These are phyloP conservation scores for Loxodonta africana DNA, from an alignment of 2,113 vertebrate species.

Conservation along the genomic window DNA sequence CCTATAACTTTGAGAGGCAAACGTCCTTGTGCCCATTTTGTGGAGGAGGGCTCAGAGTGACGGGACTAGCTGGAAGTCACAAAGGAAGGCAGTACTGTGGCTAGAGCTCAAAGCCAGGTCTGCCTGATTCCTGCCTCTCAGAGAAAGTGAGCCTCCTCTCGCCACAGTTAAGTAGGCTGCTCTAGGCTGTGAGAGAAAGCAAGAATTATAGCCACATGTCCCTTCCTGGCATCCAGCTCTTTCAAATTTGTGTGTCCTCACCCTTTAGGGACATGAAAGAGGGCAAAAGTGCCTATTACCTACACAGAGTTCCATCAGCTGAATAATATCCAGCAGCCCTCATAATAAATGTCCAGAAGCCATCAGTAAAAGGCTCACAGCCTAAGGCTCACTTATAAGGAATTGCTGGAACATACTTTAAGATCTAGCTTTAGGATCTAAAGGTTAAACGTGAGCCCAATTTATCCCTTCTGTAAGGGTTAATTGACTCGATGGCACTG, in stretches of 20 bases:
- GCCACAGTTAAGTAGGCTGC: fast-evolving
- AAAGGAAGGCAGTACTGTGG: background rate
- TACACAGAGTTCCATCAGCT: background rate
- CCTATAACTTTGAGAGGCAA: background rate
- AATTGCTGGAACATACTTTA: background rate
- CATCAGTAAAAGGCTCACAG: background rate
- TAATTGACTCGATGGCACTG: too few species aligned
- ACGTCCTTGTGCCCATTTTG: background rate
- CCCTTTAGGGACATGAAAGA: background rate
- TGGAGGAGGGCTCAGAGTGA: background rate
- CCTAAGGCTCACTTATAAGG: background rate
- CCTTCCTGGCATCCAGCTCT: background rate
- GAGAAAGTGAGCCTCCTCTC: background rate
- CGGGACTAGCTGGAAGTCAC: background rate
- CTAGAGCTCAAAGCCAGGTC: background rate
- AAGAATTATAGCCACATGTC: background rate
- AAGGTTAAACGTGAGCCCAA: background rate
- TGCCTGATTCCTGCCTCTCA: background rate
- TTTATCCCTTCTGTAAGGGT: background rate
- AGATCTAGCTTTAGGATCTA: background rate
- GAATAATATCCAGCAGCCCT: background rate
- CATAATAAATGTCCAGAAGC: background rate
- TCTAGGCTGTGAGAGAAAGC: background rate
- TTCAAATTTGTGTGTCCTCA: background rate
- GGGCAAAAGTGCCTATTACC: background rate